Base-by-base conservation (phyloP, 2,888 invertebrate species). In the Phortica okadai region DNA sequence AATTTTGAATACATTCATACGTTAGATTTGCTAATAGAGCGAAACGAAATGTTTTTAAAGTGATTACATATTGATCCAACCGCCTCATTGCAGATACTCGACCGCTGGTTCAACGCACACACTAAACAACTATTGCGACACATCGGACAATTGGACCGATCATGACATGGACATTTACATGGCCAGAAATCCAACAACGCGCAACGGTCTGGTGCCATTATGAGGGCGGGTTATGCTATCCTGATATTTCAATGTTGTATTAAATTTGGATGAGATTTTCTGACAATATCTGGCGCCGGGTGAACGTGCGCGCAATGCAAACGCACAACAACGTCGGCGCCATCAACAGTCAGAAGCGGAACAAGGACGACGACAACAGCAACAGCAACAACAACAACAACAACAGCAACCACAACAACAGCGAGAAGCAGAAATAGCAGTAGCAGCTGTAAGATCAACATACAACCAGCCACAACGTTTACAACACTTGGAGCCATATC, bases 141-240 rank as follows among this genome's bases (percentile, higher is more conserved):
- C 97, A 90, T 95, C 96, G 73, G 96, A 97, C 91, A 96, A 96
- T 91, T 98, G 97, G 97, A 97, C 97, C 84, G 97, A 97, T 92
- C 97, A 97, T 91, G 97, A 97, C 90, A 97, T 97, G 96, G 97
- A 97, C 87, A 97, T 97, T 88, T 97, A 98, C 92, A 97, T 97
- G 95, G 96, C 97, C 78, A 94, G 97, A 89, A 97, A 97, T 92
- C 96, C 97, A 79, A 97, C 96, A 72, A 95, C 96, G 76, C 94
- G 96, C 88, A 95, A 96, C 90, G 96, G 96, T 81, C 92, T 97
- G 89, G 96, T 96, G 90, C 97, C 96, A 81, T 94, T 96, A 93
- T 96, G 94, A 92, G 91, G 90, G 90, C 91, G 88, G 84, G 89
- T 90, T 87, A 88, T 90, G 85, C 85, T 91, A 86, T 91, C 91